A percentile compares a stretch with the other conserved stretches of the same genome.
Evolutionary conservation across 2,113 vertebrate genomes (phyloP).

Genomic region (Pachyramphus minor): DNA sequence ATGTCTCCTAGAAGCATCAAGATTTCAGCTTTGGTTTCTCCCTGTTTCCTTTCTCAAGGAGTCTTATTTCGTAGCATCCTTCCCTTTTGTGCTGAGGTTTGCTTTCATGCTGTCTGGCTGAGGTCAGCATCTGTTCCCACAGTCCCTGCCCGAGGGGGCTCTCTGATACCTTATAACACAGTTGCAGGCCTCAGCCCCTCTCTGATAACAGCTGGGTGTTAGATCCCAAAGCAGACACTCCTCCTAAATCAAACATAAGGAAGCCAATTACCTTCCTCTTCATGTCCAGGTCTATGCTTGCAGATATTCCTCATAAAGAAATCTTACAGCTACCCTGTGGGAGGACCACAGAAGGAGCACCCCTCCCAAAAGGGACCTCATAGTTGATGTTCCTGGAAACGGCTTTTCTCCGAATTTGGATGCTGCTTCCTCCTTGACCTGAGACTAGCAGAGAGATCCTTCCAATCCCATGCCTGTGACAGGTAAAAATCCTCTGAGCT

Average conservation of each 20-base stretch:
- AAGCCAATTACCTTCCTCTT: neutral
- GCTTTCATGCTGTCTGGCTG: neutral
- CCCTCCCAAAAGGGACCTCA: neutral
- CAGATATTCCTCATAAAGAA: neutral
- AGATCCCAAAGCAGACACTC: neutral
- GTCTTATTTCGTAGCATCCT: neutral
- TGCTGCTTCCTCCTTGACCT: neutral
- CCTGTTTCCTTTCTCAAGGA: slow-evolving; percentile 27
- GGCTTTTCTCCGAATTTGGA: neutral
- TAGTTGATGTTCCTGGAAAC: neutral
- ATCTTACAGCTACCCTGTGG: neutral
- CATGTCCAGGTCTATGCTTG: neutral
- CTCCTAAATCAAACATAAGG: neutral
- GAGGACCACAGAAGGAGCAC: neutral
- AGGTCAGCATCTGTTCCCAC: slow-evolving; percentile 25
- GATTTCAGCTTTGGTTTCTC: slow-evolving; percentile 37
- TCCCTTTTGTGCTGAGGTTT: slow-evolving; percentile 28
- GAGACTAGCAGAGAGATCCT: neutral
- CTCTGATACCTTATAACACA: neutral
- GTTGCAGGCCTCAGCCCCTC: neutral
- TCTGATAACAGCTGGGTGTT: neutral
- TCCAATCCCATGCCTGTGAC: neutral
- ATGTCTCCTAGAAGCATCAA: neutral
- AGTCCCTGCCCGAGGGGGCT: neutral
- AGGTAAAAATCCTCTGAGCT: neutral